These are phyloP conservation scores for Drosophila melanosoma DNA, from an alignment of 2,888 invertebrate genomes.

Conservation along the genomic window DNA sequence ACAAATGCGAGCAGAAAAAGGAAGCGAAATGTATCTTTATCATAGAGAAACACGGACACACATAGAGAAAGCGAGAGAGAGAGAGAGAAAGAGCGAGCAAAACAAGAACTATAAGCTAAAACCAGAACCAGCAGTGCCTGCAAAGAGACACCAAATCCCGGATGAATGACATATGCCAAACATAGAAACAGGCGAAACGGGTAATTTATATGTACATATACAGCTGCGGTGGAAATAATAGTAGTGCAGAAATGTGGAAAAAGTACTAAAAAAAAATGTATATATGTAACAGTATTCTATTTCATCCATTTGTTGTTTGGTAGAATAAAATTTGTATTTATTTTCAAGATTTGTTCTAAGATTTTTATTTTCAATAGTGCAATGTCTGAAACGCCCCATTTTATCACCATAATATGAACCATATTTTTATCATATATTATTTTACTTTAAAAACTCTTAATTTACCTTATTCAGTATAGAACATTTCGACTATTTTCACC, in stretches of 20 bases:
- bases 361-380: background rate
- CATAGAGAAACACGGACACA: constrained; percentile 17
- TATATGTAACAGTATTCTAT: background rate
- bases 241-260: background rate
- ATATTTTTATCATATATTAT: background rate
- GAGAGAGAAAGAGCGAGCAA: constrained; percentile 8
- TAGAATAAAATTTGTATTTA: background rate
- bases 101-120: constrained; percentile 17
- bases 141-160: constrained; percentile 27
- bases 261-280: background rate
- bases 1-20: constrained; percentile 33
- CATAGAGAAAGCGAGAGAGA: constrained; percentile 13
- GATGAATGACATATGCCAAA: constrained; percentile 39
- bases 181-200: background rate
- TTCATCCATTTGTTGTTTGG: background rate
- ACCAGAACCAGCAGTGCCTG: constrained; percentile 1
- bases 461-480: background rate
- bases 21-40: constrained; percentile 41
- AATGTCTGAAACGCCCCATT: no score
- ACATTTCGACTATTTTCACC: background rate
- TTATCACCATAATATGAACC: background rate
- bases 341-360: background rate
- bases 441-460: background rate
- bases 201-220: background rate
- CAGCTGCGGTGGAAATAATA: background rate